Base-by-base conservation (phyloP, 2,797 vertebrate genomes). In the Varecia variegata region DNA sequence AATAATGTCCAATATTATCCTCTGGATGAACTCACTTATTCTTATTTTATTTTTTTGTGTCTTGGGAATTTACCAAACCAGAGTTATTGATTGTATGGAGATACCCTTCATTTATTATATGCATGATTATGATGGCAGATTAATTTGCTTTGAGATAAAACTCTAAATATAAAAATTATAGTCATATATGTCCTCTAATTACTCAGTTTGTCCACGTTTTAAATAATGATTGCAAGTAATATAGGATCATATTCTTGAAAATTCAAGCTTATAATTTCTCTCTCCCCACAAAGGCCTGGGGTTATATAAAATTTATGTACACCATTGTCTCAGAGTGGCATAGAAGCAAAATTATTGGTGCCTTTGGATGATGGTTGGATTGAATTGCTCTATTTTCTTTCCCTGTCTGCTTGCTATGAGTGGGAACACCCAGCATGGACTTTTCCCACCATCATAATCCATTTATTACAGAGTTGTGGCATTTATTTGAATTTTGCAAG, bases 401-500 rank as follows among this genome's bases (percentile, higher is more conserved):
- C 11, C 10, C 56, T 43, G 45, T 38, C 73, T 71, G 11, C 71
- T 81, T 71, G 2, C 83, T 58, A 7, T 73, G 13, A 84, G 30
- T 27, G 2, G 68, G 68, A 74, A 76, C 47, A 50, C 56, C 56
- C 83, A 79, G 25, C 2, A 73, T 13, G 20, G 73, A 47, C 58
- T 70, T 92, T 7, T 3, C 27, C 20, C 14, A 13, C 88, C 40
- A 0, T 13, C 25, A 8, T 30, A n/a, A 95, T 52, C n/a, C 77
- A 40, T 71, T 96, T 79, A 40, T 92, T 77, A 81, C 5, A 74
- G 80, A 58, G 58, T 45, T 18, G 56, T 38, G 12, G 84, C 38
- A 73, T 91, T 96, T 93, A 45, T 83, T 93, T 70, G 87, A 93
- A 62, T 95, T 80, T 81, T 87, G 45, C 94, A 95, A 92, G 76